Base-by-base conservation (phyloP, 1,140 invertebrate species). In the Lucilia cuprina region DNA sequence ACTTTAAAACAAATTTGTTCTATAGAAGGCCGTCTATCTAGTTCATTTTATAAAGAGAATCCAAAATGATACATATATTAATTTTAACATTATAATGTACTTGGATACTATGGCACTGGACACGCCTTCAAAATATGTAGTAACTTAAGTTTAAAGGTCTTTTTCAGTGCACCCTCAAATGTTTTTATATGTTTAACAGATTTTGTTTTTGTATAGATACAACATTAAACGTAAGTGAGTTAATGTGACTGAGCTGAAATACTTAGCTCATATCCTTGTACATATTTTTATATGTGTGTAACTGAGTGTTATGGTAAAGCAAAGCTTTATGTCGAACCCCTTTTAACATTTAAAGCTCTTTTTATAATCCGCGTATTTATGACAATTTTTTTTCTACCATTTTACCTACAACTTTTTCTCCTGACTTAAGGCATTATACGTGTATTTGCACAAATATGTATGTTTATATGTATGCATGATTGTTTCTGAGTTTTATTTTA, bases 311-410 rank as follows among this genome's bases (percentile, higher is more conserved):
- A 60, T 0, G n/a, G 13, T 60, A n/a, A 5, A 60, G 55, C n/a
- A n/a, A 70, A 70, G 65, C 65, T 21, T 70, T 19, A 70, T 70
- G 65, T 70, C 74, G 80, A 74, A 83, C 83, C 65, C 84, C 55
- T 65, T 82, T 82, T 60, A 30, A 50, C 41, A 30, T 50, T 50
- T 82, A 19, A 49, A 50, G 78, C 78, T 49, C 30, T 82, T 82
- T 47, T 21, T 55, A 49, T 47, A 49, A 49, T 41, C 78, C 41
- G 47, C 35, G 78, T 82, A 49, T 82, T 47, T 50, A 25, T 21
- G 65, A 70, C 65, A 70, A n/a, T n/a, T n/a, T 10, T 70, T 70
- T 70, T 21, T 19, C 12, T 2, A 7, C n/a, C 5, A 17, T 60
- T 60, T 60, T 60, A 17, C 13, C 25, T 30, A 30, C 25, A 30